phyloP scores from a whole-genome alignment of 2,888 invertebrate species.

The Epinotia brunnichana region DNA sequence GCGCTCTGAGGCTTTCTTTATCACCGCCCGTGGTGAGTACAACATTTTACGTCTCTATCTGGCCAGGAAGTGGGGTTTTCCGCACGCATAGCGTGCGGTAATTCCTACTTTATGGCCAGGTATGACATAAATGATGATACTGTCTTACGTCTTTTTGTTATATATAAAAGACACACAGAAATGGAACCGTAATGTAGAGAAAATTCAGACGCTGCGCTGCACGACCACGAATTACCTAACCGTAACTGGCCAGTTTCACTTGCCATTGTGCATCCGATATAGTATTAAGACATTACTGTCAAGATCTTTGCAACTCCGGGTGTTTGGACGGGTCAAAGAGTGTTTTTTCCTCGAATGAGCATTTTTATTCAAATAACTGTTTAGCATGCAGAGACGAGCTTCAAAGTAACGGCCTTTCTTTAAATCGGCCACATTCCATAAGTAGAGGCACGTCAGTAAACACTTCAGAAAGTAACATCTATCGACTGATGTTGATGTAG shows the following conservation, averaged over 20 bases:
- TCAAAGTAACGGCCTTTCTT: conserved; percentile 28
- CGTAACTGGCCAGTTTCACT: conserved; percentile 33
- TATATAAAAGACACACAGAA: not conserved
- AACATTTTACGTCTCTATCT: no score
- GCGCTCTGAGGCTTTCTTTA: no score
- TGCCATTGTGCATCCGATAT: conserved; percentile 27
- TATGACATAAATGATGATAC: not conserved
- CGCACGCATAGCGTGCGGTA: no score
- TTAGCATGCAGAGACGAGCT: conserved; percentile 32
- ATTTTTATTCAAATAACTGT: conserved; percentile 27
- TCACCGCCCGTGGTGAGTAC: no score
- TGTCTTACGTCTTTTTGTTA: not conserved
- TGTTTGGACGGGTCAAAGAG: not conserved
- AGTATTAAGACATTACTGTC: conserved; percentile 4
- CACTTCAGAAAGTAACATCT: conserved; percentile 11
- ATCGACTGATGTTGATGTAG: no score
- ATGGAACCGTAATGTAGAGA: conserved; percentile 2
- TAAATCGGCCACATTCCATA: conserved; percentile 35
- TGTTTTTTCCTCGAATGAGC: not conserved
- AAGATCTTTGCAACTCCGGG: not conserved
- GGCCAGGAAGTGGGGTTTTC: no score
- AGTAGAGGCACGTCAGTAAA: conserved; percentile 5
- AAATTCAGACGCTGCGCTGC: conserved; percentile 8
- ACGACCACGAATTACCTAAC: conserved; percentile 29
- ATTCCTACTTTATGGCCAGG: no score